phyloP scores from a whole-genome alignment of 2,113 vertebrate genomes.

The Tinamus guttatus region DNA sequence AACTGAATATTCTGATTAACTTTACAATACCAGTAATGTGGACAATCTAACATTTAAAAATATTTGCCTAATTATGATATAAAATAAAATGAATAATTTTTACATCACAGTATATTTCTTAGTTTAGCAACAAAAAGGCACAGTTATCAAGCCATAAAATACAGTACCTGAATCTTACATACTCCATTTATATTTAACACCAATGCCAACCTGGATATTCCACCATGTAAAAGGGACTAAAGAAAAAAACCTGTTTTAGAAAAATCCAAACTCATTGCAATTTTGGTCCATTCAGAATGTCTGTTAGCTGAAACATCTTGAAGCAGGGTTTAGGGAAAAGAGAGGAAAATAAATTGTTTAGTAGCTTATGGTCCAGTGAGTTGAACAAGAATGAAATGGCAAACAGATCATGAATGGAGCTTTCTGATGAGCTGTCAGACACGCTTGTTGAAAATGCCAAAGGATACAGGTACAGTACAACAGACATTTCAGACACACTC shows the following conservation, averaged over 20 bases:
- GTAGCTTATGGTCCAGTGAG: constrained; percentile 38
- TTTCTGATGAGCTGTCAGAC: constrained; percentile 62
- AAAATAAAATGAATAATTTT: constrained; percentile 64
- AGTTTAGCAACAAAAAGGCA: constrained; percentile 85
- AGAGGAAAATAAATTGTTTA: constrained; percentile 37
- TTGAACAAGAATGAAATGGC: constrained; percentile 57
- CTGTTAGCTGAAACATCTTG: constrained; percentile 44
- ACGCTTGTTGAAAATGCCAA: constrained; percentile 39
- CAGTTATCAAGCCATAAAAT: constrained; percentile 80
- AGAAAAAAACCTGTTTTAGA: background rate
- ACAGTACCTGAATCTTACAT: constrained; percentile 78
- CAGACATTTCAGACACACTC: constrained; percentile 67
- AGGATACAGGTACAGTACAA: constrained; percentile 50
- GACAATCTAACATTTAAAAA: constrained; percentile 52
- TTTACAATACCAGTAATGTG: constrained; percentile 26
- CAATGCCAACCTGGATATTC: constrained; percentile 61
- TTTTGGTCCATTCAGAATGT: constrained; percentile 77
- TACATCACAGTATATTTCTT: constrained; percentile 81
- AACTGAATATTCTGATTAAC: constrained; percentile 19
- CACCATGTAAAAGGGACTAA: constrained; percentile 52
- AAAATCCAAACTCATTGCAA: constrained; percentile 48
- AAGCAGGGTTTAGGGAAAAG: constrained; percentile 48
- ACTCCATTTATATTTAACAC: constrained; percentile 32
- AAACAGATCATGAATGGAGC: constrained; percentile 48
- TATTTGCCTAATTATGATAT: constrained; percentile 68